Conservation (phyloP, 2,797 vertebrate species). For the Lemur catta region DNA sequence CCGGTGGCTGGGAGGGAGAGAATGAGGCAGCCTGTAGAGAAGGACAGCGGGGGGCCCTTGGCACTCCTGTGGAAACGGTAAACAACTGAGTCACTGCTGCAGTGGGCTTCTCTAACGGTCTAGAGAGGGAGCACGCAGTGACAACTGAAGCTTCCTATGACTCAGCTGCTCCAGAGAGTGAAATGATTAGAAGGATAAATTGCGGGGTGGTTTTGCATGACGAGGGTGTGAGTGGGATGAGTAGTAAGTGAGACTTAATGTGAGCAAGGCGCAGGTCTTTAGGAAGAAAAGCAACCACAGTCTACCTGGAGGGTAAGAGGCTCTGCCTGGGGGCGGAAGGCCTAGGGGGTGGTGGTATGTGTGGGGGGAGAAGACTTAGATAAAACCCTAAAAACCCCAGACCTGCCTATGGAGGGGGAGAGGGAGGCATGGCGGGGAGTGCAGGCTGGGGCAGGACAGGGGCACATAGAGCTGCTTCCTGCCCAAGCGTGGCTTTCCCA, state of each 20-base stretch:
- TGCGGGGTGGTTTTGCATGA: not conserved
- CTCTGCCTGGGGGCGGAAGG: not conserved
- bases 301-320: not conserved
- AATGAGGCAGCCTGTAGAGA: not conserved
- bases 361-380: not conserved
- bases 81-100: fast-evolving
- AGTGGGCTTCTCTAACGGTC: not conserved
- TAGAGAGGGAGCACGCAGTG: not conserved
- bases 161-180: not conserved
- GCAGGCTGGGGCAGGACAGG: not conserved
- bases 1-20: not conserved
- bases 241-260: not conserved
- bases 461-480: not conserved
- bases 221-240: fast-evolving
- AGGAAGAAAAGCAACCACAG: not conserved
- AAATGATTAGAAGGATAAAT: not conserved
- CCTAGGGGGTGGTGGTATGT: not conserved
- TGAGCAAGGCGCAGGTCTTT: not conserved
- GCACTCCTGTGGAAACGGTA: not conserved
- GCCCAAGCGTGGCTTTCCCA: not conserved
- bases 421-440: not conserved
- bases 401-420: not conserved
- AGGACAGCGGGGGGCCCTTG: not conserved
- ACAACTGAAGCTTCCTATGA: not conserved
- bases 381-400: not conserved